Evolutionary conservation across 2,797 vertebrate species (phyloP).

Genomic region (Triplophysa yarkandensis): DNA sequence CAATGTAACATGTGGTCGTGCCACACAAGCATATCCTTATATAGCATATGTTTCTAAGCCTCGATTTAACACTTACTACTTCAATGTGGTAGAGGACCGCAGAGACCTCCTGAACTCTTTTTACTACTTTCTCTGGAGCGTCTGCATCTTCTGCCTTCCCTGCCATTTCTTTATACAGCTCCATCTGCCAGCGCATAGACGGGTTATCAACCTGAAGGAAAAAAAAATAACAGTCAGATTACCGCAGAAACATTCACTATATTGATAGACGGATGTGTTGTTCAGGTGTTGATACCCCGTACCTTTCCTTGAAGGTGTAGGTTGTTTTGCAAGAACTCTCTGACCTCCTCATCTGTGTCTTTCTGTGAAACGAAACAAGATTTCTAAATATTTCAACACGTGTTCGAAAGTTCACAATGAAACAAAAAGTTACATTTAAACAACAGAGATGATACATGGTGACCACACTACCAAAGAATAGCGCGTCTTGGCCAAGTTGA

Average conservation of each 20-base stretch:
- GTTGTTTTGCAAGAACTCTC: constrained; percentile 90
- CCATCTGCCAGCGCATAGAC: constrained; percentile 95
- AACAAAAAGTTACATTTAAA: background rate
- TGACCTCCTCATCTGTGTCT: constrained; percentile 94
- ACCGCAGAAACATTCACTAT: background rate
- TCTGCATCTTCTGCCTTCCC: constrained; percentile 90
- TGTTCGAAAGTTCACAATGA: background rate
- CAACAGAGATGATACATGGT: background rate
- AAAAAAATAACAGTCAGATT: background rate
- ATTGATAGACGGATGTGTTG: background rate
- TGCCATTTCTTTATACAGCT: constrained; percentile 86
- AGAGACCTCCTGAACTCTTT: constrained; percentile 91
- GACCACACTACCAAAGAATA: constrained; percentile 84
- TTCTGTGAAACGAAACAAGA: constrained; percentile 74
- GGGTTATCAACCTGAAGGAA: constrained; percentile 85
- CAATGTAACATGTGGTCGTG: background rate
- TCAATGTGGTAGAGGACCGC: constrained; percentile 93
- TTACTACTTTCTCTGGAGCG: constrained; percentile 87
- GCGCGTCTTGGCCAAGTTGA: constrained; percentile 87
- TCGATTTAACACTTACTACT: constrained; percentile 74
- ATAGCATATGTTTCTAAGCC: background rate
- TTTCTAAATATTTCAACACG: background rate
- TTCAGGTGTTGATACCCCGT: constrained; percentile 25
- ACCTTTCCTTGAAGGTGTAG: constrained; percentile 94
- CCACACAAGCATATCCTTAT: too few relatives aligned